Conservation (phyloP, 2,113 vertebrate genomes). For the Engystomops pustulosus region DNA sequence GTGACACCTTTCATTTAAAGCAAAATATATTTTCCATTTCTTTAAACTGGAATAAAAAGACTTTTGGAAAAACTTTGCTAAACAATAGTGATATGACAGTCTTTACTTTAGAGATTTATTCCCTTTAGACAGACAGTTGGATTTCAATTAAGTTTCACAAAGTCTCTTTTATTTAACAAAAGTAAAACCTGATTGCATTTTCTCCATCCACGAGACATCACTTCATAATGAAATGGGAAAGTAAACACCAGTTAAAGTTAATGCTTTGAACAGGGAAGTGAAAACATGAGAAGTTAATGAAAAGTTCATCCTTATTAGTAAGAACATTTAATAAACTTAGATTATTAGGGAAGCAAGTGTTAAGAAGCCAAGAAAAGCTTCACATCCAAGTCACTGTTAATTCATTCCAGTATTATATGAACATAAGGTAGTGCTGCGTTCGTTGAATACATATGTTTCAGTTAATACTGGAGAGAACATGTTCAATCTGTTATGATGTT, state of each 20-base stretch:
- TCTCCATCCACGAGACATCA: background rate
- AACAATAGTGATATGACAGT: background rate
- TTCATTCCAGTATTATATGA: background rate
- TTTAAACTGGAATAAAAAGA: too few species aligned
- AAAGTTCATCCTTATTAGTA: background rate
- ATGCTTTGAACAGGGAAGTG: conserved; percentile 7
- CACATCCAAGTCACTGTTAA: conserved; percentile 26
- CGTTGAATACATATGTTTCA: conserved; percentile 27
- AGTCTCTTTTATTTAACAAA: background rate
- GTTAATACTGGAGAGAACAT: conserved; percentile 24
- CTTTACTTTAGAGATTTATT: conserved; percentile 3
- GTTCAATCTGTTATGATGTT: conserved; percentile 26
- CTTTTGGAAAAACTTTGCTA: background rate
- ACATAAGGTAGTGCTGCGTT: conserved; percentile 17
- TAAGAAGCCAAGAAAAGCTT: conserved; percentile 1
- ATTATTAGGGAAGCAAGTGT: background rate
- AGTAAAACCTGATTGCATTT: background rate
- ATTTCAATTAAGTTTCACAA: conserved; percentile 10
- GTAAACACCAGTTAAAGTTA: conserved; percentile 17
- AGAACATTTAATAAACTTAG: background rate
- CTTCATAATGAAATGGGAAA: conserved; percentile 12
- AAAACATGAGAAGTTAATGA: conserved; percentile 15
- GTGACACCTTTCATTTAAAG: too few species aligned
- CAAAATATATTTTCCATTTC: too few species aligned
- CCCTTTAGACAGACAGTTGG: background rate